Evolutionary conservation across 2,888 invertebrate genomes (phyloP), one percentile per base, ranked within the genome.

Genomic region (Mythimna albipuncta): DNA sequence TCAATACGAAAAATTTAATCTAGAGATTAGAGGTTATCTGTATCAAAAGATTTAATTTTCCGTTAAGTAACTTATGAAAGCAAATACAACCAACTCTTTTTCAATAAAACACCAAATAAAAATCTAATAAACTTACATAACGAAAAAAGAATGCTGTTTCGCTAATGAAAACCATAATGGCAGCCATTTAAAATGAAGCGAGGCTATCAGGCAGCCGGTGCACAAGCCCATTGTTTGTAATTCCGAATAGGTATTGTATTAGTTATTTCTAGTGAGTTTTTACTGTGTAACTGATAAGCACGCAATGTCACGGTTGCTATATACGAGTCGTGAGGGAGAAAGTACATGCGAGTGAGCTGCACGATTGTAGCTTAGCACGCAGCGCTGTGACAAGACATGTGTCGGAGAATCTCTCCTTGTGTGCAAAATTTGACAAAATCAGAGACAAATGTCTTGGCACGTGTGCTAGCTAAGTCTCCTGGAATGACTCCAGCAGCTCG

Each of bases 251-350:
- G 73, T 67, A 75, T 84, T 78, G 79, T 85, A 81, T 85, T 85
- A 75, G 69, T 84, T 78, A 74, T 77, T 74, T 72, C 67, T 59
- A 72, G 80, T 71, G 59, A 79, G 77, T 77, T 79, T 81, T 81
- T 80, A 76, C 79, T 65, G 69, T 65, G 73, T 73, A 80, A 79
- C 76, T 83, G 88, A 89, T 88, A 89, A 87, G 87, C 83, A 82
- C 83, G 86, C 88, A 90, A 88, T 91, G 89, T 90, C 90, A 89
- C 77, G 87, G 88, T 82, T 87, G 88, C 84, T 82, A 76, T 77
- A 81, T 73, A 75, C 61, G 66, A 65, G 79, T 84, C 83, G 84
- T 84, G 83, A 75, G 79, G 83, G 90, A 89, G 92, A 92, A 92
- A 92, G 92, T 91, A 83, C 78, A 85, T 85, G 81, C 79, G 79